Evolutionary conservation across 2,888 invertebrate genomes (phyloP).

Genomic region (Unio pictorum): DNA sequence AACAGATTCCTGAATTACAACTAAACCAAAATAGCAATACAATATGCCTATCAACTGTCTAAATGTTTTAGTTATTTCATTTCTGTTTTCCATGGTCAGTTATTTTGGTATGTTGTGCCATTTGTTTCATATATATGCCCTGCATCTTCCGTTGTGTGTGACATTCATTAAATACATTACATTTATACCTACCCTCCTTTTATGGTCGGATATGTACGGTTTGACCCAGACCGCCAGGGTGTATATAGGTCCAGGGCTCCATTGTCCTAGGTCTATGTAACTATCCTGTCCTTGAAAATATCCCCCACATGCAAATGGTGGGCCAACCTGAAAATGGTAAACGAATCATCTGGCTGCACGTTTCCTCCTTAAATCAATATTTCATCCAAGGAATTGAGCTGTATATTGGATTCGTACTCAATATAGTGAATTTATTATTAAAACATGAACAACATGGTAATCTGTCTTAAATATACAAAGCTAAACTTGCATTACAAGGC

Average conservation of each 20-base stretch:
- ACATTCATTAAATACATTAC: background rate
- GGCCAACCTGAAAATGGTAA: constrained; percentile 40
- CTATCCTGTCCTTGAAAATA: constrained; percentile 39
- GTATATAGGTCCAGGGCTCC: constrained; percentile 52
- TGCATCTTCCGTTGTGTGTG: background rate
- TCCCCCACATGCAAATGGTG: constrained; percentile 55
- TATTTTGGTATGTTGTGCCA: too few species aligned
- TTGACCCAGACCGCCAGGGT: constrained; percentile 56
- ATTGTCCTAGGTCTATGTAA: constrained; percentile 50
- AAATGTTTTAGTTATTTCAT: too few species aligned
- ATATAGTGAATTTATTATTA: background rate
- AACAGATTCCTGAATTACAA: too few species aligned
- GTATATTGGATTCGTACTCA: background rate
- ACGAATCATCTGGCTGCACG: background rate
- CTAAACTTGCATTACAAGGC: too few species aligned
- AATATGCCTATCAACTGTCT: too few species aligned
- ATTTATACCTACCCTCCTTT: constrained; percentile 40
- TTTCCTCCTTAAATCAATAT: too few species aligned
- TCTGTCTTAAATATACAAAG: background rate
- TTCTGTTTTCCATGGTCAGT: too few species aligned
- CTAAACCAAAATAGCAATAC: too few species aligned
- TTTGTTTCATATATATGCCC: too few species aligned
- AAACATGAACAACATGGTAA: background rate
- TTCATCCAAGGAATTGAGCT: too few species aligned
- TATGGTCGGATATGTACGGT: constrained; percentile 37